A percentile compares a stretch with the other conserved stretches of the same genome.
Evolutionary conservation across 2,113 vertebrate species (phyloP).

Genomic region (Cacatua alba): DNA sequence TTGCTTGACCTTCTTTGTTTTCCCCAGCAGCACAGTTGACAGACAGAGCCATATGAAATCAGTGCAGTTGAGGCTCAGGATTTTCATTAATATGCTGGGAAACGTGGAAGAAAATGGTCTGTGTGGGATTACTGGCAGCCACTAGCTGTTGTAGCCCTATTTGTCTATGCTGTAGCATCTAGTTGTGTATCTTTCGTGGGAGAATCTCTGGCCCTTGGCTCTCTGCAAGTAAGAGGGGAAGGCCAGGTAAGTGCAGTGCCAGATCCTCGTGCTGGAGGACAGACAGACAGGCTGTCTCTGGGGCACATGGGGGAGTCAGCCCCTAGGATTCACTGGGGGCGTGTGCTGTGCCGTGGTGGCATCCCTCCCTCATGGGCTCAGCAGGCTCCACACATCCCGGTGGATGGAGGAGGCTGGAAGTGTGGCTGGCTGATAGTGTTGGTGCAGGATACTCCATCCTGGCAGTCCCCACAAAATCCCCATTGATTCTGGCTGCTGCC

Average conservation of each 20-base stretch:
- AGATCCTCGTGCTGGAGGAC: background rate
- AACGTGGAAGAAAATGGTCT: background rate
- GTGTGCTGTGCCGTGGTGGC: background rate
- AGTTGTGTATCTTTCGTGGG: background rate
- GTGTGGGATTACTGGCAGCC: background rate
- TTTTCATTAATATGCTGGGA: background rate
- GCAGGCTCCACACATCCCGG: accelerated
- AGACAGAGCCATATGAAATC: background rate
- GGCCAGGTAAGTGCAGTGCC: background rate
- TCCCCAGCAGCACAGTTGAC: background rate
- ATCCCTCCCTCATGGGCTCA: accelerated
- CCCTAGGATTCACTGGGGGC: background rate
- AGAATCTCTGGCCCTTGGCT: background rate
- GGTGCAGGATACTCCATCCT: background rate
- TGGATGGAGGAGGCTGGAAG: background rate
- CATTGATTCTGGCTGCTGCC: background rate
- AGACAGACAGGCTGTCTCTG: background rate
- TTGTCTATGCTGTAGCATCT: background rate
- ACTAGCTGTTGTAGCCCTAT: background rate
- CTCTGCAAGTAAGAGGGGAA: background rate
- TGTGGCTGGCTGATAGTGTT: background rate
- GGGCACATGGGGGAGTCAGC: accelerated
- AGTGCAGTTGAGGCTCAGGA: background rate
- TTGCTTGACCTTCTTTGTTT: background rate
- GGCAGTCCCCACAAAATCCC: background rate